Conservation (phyloP, 2,888 invertebrate genomes). For the Lepeophtheirus nordmannii region DNA sequence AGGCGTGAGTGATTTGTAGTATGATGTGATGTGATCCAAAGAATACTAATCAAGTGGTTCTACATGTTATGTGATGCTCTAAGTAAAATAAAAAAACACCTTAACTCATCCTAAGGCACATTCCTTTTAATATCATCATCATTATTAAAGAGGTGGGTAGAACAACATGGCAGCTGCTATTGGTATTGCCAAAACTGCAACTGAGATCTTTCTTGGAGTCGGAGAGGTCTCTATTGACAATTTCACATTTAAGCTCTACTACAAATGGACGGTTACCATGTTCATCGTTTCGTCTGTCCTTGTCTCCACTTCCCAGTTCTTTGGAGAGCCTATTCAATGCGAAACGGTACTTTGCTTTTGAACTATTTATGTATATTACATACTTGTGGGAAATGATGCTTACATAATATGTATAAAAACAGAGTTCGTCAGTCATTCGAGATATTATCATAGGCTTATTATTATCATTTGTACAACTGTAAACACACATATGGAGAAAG, state of each 20-base stretch:
- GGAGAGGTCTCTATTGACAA: slow-evolving; percentile 23
- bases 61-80: too few relatives aligned
- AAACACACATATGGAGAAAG: too few relatives aligned
- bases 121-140: neutral
- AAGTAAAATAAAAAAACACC: too few relatives aligned
- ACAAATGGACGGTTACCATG: slow-evolving; percentile 24
- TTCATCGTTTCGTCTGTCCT: slow-evolving; percentile 14
- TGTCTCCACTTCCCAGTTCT: slow-evolving; percentile 20
- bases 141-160: neutral
- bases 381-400: neutral
- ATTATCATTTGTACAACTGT: too few relatives aligned
- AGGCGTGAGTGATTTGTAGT: too few relatives aligned
- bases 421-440: too few relatives aligned
- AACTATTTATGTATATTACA: neutral
- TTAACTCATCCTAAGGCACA: neutral
- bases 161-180: slow-evolving; percentile 22
- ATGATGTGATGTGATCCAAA: too few relatives aligned
- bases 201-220: slow-evolving; percentile 20
- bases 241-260: slow-evolving; percentile 21
- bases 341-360: slow-evolving; percentile 20
- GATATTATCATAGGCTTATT: too few relatives aligned
- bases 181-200: slow-evolving; percentile 23
- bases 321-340: slow-evolving; percentile 22
- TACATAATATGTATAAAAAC: too few relatives aligned
- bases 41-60: too few relatives aligned